Percentiles rank a stretch among this genome's conserved stretches.
phyloP scores from a whole-genome alignment of 2,888 invertebrate species.

The Campoplex nolae region DNA sequence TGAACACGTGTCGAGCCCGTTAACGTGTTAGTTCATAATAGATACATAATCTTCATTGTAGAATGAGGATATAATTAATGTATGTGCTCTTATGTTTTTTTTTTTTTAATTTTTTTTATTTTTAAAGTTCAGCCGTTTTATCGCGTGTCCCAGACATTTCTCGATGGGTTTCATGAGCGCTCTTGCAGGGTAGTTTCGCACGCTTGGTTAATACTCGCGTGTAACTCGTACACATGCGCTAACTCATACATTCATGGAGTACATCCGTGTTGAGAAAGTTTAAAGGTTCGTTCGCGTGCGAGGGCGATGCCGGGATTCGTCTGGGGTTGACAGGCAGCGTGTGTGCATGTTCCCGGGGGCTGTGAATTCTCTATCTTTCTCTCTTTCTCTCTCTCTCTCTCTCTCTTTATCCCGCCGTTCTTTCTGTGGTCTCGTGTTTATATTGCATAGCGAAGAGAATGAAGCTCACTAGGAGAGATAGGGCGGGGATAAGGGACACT shows the following conservation, averaged over 20 bases:
- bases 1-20: not conserved
- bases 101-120: conserved; percentile 7
- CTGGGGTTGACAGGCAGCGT: conserved; percentile 73
- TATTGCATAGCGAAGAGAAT: conserved; percentile 45
- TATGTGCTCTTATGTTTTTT: not conserved
- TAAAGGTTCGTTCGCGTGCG: conserved; percentile 73
- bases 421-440: conserved; percentile 48
- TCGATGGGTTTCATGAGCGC: conserved; percentile 37
- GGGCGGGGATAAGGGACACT: conserved; percentile 69
- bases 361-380: not conserved
- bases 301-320: conserved; percentile 71
- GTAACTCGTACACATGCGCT: conserved; percentile 43
- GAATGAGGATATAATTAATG: conserved; percentile 18
- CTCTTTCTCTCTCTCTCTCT: conserved; percentile 7
- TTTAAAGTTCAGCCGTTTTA: conserved; percentile 13
- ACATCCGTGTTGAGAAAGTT: conserved; percentile 38
- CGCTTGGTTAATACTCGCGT: conserved; percentile 49
- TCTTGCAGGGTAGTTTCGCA: conserved; percentile 49
- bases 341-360: conserved; percentile 35
- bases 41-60: not conserved
- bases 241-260: not conserved
- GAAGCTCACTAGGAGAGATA: conserved; percentile 57
- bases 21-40: conserved; percentile 10
- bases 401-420: not conserved
- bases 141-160: conserved; percentile 59